phyloP scores from a whole-genome alignment of 2,888 invertebrate genomes.

The Patella caerulea region DNA sequence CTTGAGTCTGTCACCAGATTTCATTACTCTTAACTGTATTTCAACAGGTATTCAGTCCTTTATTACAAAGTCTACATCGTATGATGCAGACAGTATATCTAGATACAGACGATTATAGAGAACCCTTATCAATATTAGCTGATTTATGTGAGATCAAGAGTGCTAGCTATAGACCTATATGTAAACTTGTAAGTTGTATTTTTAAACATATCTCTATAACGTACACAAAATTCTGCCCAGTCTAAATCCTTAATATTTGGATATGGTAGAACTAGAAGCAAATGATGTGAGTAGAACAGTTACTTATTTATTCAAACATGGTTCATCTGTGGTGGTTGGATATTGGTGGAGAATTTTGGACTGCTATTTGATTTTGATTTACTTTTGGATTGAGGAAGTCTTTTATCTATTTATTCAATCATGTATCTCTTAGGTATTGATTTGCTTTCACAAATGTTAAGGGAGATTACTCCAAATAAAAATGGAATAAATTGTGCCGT shows the following conservation, averaged over 20 bases:
- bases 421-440: no score
- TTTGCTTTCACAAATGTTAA: no score
- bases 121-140: slow-evolving; percentile 79
- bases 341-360: neutral
- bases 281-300: no score
- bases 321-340: neutral
- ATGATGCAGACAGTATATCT: slow-evolving; percentile 80
- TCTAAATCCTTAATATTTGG: neutral
- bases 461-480: no score
- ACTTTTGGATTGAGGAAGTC: neutral
- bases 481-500: no score
- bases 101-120: slow-evolving; percentile 79
- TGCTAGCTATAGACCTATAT: slow-evolving; percentile 79
- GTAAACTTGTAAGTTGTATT: slow-evolving; percentile 71
- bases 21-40: neutral
- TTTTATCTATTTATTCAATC: no score
- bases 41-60: slow-evolving; percentile 76
- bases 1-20: no score
- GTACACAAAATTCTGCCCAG: no score
- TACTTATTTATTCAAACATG: no score
- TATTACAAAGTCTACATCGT: slow-evolving; percentile 81
- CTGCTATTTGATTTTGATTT: neutral
- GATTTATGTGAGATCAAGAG: slow-evolving; percentile 85
- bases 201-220: neutral
- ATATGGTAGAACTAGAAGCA: neutral